phyloP scores from a whole-genome alignment of 2,888 invertebrate genomes.

The Gymnocheta viridis region DNA sequence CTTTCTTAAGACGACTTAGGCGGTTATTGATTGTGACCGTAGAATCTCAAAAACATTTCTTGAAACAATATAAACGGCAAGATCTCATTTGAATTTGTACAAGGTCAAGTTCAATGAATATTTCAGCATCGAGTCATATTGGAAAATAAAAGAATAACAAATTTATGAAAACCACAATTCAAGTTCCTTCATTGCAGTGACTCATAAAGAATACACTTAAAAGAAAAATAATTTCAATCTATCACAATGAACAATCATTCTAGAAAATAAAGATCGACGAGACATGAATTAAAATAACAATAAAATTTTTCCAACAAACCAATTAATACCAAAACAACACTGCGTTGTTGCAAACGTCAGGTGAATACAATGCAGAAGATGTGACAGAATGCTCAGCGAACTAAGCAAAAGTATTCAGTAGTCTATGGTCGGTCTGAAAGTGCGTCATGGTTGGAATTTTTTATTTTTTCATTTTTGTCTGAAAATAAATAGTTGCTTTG shows the following conservation, averaged over 20 bases:
- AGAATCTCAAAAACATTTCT: too few relatives aligned
- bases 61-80: too few relatives aligned
- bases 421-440: background rate
- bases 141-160: background rate
- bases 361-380: constrained; percentile 16
- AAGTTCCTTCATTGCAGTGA: constrained; percentile 40
- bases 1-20: too few relatives aligned
- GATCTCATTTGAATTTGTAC: too few relatives aligned
- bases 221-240: background rate
- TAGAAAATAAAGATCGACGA: background rate
- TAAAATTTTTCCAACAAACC: background rate
- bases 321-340: background rate
- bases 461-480: background rate
- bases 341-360: background rate
- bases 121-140: constrained; percentile 46
- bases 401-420: background rate
- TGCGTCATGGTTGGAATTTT: constrained; percentile 15
- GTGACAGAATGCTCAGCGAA: background rate
- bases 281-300: background rate
- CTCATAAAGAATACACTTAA: constrained; percentile 8
- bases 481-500: constrained; percentile 17
- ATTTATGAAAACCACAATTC: constrained; percentile 11
- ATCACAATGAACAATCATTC: background rate
- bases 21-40: too few relatives aligned
- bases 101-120: constrained; percentile 14